Evolutionary conservation across 2,113 vertebrate genomes (phyloP).

Genomic region (Lepidothrix coronata): DNA sequence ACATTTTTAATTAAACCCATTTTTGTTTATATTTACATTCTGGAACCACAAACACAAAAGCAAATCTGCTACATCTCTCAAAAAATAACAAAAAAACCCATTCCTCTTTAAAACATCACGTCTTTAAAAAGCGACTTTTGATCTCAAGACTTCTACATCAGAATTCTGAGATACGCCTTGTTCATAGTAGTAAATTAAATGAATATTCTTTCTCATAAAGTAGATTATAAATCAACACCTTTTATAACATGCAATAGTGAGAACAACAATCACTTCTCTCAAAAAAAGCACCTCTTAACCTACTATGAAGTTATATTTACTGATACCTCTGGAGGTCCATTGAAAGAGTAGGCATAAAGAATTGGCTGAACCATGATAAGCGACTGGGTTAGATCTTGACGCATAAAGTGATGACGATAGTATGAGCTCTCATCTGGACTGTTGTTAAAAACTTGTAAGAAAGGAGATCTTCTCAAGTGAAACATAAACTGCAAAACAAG

Average conservation of each 20-base stretch:
- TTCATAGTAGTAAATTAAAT: not conserved
- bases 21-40: not conserved
- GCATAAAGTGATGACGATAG: slow-evolving; percentile 95
- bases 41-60: not conserved
- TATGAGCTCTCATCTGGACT: slow-evolving; percentile 97
- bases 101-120: not conserved
- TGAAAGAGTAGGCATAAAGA: slow-evolving; percentile 95
- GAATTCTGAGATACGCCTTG: not conserved
- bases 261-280: not conserved
- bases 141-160: not conserved
- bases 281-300: not conserved
- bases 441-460: slow-evolving; percentile 99
- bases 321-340: slow-evolving; percentile 91
- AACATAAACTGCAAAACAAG: slow-evolving; percentile 93
- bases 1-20: not conserved
- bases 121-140: not conserved
- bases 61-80: not conserved
- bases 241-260: not conserved
- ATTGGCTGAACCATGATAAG: slow-evolving; percentile 98
- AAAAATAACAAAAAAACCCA: not conserved
- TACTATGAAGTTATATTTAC: not conserved
- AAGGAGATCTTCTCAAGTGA: slow-evolving; percentile 95
- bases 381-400: slow-evolving; percentile 94
- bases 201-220: not conserved
- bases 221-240: not conserved